Percentiles rank a stretch among this genome's conserved stretches.
Evolutionary conservation across 2,888 invertebrate species (phyloP).

Genomic region (Drosophila macrospina): DNA sequence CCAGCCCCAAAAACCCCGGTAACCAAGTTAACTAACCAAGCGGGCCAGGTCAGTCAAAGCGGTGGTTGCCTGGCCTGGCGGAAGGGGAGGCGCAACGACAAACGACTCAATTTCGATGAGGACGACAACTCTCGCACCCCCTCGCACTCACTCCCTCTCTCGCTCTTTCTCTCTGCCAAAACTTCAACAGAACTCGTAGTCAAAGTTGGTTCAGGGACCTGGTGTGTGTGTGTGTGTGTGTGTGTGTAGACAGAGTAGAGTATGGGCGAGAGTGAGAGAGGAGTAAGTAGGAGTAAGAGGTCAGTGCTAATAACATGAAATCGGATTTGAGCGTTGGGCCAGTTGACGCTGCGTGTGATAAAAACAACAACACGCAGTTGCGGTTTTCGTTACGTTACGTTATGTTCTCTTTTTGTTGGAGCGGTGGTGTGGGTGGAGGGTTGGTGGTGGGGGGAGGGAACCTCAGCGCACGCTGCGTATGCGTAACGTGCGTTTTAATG

Average conservation of each 20-base stretch:
- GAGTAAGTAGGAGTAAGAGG: not conserved
- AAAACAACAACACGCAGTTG: constrained; percentile 68
- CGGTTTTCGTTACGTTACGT: constrained; percentile 59
- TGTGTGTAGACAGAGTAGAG: constrained; percentile 3
- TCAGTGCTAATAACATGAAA: constrained; percentile 73
- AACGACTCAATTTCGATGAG: constrained; percentile 73
- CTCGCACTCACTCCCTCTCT: not conserved
- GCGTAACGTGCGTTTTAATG: constrained; percentile 82
- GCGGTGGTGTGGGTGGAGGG: no score
- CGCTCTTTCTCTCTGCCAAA: not conserved
- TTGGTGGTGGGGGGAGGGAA: constrained; percentile 2
- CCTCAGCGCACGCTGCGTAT: constrained; percentile 73
- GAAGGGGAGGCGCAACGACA: constrained; percentile 26
- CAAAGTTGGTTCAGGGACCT: constrained; percentile 19
- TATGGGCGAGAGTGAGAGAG: not conserved
- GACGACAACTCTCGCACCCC: constrained; percentile 19
- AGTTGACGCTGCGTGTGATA: constrained; percentile 76
- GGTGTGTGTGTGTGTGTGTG: constrained; percentile 27
- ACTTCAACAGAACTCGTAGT: constrained; percentile 21
- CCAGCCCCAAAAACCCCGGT: constrained; percentile 18
- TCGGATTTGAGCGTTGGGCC: constrained; percentile 73
- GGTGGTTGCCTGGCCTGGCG: not conserved
- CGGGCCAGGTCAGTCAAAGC: not conserved
- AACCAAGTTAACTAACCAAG: constrained; percentile 28
- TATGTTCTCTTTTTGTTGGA: constrained; percentile 16